phyloP scores from a whole-genome alignment of 2,888 invertebrate species.

The Seladonia tumulorum region DNA sequence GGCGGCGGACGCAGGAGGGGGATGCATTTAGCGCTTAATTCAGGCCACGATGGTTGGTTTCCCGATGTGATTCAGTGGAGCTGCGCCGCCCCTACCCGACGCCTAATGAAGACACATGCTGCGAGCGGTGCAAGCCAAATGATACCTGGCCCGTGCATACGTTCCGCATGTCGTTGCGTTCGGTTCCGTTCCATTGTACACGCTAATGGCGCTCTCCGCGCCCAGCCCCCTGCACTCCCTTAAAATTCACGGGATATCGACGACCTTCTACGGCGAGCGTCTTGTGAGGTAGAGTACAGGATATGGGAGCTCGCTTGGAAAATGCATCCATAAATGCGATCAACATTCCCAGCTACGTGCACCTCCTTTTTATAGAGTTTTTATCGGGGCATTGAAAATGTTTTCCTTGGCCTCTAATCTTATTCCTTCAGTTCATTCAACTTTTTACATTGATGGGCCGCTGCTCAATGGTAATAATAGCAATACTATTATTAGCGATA shows the following conservation, averaged over 20 bases:
- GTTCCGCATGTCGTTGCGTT: constrained; percentile 74
- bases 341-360: neutral
- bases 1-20: constrained; percentile 48
- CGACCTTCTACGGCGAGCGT: neutral
- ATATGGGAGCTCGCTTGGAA: neutral
- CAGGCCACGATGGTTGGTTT: constrained; percentile 76
- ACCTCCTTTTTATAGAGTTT: neutral
- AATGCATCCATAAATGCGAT: neutral
- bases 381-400: neutral
- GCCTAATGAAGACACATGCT: constrained; percentile 80
- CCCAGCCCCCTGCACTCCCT: constrained; percentile 25
- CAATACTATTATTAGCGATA: too few relatives aligned
- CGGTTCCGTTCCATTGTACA: constrained; percentile 76
- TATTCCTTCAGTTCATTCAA: too few relatives aligned
- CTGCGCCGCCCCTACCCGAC: constrained; percentile 73
- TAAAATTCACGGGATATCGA: constrained; percentile 56
- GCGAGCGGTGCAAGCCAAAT: constrained; percentile 77
- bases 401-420: too few relatives aligned
- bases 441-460: too few relatives aligned
- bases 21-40: constrained; percentile 80
- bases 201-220: constrained; percentile 71
- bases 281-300: constrained; percentile 26
- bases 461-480: too few relatives aligned
- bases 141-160: constrained; percentile 76
- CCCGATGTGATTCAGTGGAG: constrained; percentile 78